Evolutionary conservation across 2,888 invertebrate genomes (phyloP).

Genomic region (Podotricha telesiphe): DNA sequence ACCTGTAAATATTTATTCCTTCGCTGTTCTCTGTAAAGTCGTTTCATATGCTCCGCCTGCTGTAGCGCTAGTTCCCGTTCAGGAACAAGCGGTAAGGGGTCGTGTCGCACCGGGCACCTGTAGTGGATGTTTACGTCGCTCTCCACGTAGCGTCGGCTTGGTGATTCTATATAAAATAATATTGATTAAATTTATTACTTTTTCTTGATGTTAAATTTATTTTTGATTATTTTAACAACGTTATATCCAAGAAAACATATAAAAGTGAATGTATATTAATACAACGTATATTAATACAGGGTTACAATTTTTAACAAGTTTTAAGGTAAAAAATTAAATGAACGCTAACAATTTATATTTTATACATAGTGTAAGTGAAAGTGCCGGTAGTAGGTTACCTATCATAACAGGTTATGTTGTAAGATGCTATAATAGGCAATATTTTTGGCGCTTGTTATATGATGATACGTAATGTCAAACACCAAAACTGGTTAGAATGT

Average conservation of each 20-base stretch:
- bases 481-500: conserved; percentile 56
- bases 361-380: conserved; percentile 54
- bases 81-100: conserved; percentile 92
- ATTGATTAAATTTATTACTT: not conserved
- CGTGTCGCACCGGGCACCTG: conserved; percentile 93
- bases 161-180: conserved; percentile 86
- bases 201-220: too few relatives aligned
- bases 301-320: not conserved
- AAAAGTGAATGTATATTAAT: conserved; percentile 1
- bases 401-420: conserved; percentile 49
- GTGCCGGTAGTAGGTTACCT: conserved; percentile 48
- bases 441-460: conserved; percentile 61
- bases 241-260: not conserved
- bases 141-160: conserved; percentile 92
- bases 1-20: conserved; percentile 95
- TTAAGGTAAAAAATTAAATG: not conserved
- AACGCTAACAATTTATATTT: conserved; percentile 21
- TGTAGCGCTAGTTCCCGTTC: conserved; percentile 94
- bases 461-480: conserved; percentile 63
- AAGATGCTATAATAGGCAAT: conserved; percentile 57
- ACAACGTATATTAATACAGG: not conserved
- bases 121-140: conserved; percentile 97
- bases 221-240: not conserved
- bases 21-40: conserved; percentile 94
- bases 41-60: conserved; percentile 95